Percentiles rank a stretch among this genome's conserved stretches.
phyloP scores from a whole-genome alignment of 2,888 invertebrate species.

The Hedya salicella region DNA sequence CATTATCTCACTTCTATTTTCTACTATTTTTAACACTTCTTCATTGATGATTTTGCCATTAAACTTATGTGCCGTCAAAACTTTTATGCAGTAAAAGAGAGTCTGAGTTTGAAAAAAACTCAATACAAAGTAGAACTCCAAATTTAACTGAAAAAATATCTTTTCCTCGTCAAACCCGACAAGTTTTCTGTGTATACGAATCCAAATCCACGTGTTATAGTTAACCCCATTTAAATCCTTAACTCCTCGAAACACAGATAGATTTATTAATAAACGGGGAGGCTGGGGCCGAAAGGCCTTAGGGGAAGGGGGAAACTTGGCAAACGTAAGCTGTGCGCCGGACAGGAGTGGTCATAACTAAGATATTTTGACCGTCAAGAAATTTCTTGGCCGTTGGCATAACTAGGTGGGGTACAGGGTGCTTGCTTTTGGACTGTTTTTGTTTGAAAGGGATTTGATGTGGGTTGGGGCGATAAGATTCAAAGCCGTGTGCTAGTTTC shows the following conservation, averaged over 20 bases:
- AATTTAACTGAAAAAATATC: no score
- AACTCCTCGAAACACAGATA: slow-evolving; percentile 76
- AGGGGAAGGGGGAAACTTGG: slow-evolving; percentile 73
- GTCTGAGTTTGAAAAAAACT: no score
- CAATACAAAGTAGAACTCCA: no score
- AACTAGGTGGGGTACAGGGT: slow-evolving; percentile 69
- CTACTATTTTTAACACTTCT: no score
- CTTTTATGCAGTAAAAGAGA: no score
- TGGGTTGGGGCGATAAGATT: slow-evolving; percentile 9
- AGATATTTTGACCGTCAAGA: slow-evolving; percentile 85
- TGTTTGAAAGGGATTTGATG: slow-evolving; percentile 28
- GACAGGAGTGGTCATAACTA: slow-evolving; percentile 85
- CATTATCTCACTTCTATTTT: no score
- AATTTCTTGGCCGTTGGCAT: slow-evolving; percentile 76
- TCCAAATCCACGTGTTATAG: slow-evolving; percentile 32
- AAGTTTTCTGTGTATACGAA: neutral
- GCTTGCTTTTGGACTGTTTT: slow-evolving; percentile 52
- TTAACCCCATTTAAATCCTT: slow-evolving; percentile 65
- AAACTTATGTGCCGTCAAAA: no score
- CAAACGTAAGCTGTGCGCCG: slow-evolving; percentile 81
- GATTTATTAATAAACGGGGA: slow-evolving; percentile 81
- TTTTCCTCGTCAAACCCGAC: neutral
- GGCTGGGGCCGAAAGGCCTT: slow-evolving; percentile 66
- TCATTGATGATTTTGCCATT: no score
- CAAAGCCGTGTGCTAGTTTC: neutral